A percentile compares a stretch with the other conserved stretches of the same genome.
phyloP scores from a whole-genome alignment of 2,888 invertebrate genomes.

The Perdita meconis region DNA sequence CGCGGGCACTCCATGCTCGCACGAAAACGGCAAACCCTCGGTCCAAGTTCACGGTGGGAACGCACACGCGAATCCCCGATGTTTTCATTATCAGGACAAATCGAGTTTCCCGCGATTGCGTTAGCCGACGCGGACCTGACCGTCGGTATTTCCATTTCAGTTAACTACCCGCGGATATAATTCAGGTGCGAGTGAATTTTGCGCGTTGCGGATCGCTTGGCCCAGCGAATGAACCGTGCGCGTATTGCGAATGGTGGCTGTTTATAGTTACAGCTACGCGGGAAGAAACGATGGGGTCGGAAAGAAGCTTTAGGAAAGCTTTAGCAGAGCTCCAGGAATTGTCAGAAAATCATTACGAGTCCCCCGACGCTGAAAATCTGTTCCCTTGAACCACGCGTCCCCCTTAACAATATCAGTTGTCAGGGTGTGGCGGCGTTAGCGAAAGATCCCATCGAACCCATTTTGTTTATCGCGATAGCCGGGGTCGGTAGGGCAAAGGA shows the following conservation, averaged over 20 bases:
- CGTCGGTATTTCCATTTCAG: constrained; percentile 60
- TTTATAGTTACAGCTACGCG: too few species aligned
- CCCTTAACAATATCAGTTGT: constrained; percentile 6
- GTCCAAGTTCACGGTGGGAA: constrained; percentile 46
- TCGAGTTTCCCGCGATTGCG: constrained; percentile 64
- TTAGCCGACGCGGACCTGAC: constrained; percentile 51
- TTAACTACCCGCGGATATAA: constrained; percentile 46
- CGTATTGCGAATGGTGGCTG: too few species aligned
- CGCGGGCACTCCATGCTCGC: constrained; percentile 31
- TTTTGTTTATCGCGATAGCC: constrained; percentile 2
- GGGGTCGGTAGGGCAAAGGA: not conserved
- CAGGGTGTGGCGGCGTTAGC: not conserved
- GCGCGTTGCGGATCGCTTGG: too few species aligned
- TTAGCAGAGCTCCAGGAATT: too few species aligned
- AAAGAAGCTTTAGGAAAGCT: too few species aligned
- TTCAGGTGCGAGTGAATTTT: too few species aligned
- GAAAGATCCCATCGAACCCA: not conserved
- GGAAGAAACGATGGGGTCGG: too few species aligned
- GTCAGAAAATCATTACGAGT: too few species aligned
- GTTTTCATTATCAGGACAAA: constrained; percentile 63
- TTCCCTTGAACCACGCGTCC: too few species aligned
- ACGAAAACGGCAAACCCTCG: constrained; percentile 53
- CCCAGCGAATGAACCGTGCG: too few species aligned
- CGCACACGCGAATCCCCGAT: constrained; percentile 51
- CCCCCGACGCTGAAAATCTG: too few species aligned